Evolutionary conservation across 2,888 invertebrate genomes (phyloP), one percentile per base, ranked within the genome.

Genomic region (Epistrophe grossulariae): DNA sequence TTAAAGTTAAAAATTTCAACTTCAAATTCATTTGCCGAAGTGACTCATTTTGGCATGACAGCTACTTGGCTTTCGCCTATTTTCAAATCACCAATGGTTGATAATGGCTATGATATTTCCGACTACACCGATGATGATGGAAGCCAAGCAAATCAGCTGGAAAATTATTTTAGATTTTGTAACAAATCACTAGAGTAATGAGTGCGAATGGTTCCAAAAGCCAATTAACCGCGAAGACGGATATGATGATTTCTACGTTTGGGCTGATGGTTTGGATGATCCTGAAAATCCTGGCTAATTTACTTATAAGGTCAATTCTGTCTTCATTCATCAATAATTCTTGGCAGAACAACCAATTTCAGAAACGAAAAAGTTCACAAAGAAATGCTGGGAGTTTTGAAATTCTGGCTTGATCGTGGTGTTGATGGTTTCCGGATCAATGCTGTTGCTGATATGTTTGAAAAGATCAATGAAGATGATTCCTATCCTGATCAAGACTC

Each of bases 121-220:
- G 95, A 97, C 90, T 96, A 95, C 90, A 94, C 93, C 28, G 93
- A 93, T 96, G 60, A 91, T 95, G 4, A 91, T 90, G 55, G 94
- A 94, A 90, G 94, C 95, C 2, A 93, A 94, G 52, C 91, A 93
- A 68, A 89, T 94, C 31, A 94, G 94, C 1, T 15, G 92, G 0
- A 95, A 95, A 92, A 93, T 95, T 38, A 92, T 95, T 84, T 91
- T 96, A 84, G 94, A 94, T 88, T 93, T 96, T 88, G 96, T 96
- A 10, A 96, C 96, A 13, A 96, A 96, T 91, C 97, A 97, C 90
- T 95, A 96, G 2, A 97, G 97, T 82, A 95, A 97, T 89, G 94
- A 96, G 90, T 97, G 97, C 91, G 94, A 95, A 50, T 99, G 98
- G 98, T 99, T 99, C 91, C 90, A 94, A 79, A 94, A 95, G 90